Conservation (phyloP, 2,113 vertebrate genomes). For the Sus scrofa region DNA sequence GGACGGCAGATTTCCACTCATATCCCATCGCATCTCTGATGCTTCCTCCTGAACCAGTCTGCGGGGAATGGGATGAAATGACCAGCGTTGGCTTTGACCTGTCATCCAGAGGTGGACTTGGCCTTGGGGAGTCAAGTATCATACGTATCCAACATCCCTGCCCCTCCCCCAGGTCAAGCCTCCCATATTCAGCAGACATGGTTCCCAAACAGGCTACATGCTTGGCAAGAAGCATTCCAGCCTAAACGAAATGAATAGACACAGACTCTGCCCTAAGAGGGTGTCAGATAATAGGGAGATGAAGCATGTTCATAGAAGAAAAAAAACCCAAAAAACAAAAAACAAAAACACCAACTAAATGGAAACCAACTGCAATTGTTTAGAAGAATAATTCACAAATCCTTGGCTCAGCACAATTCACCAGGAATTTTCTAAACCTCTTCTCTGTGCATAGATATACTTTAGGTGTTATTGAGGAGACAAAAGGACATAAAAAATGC, state of each 20-base stretch:
- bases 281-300: not conserved
- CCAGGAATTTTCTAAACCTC: not conserved
- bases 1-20: not conserved
- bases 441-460: not conserved
- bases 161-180: not conserved
- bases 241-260: not conserved
- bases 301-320: not conserved
- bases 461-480: conserved; percentile 30
- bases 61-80: not conserved
- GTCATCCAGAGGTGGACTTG: not conserved
- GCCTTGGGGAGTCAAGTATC: not conserved
- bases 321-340: not conserved
- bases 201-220: too few relatives aligned
- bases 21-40: fast-evolving
- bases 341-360: not conserved
- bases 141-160: too few relatives aligned
- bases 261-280: not conserved
- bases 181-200: fast-evolving
- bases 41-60: not conserved
- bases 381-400: not conserved
- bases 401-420: conserved; percentile 60
- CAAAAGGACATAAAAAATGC: conserved; percentile 52
- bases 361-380: not conserved
- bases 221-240: fast-evolving
- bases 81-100: not conserved